A percentile compares a stretch with the other conserved stretches of the same genome.
These are phyloP conservation scores for Malurus leucopterus DNA, from an alignment of 2,797 vertebrate genomes.

Conservation along the genomic window DNA sequence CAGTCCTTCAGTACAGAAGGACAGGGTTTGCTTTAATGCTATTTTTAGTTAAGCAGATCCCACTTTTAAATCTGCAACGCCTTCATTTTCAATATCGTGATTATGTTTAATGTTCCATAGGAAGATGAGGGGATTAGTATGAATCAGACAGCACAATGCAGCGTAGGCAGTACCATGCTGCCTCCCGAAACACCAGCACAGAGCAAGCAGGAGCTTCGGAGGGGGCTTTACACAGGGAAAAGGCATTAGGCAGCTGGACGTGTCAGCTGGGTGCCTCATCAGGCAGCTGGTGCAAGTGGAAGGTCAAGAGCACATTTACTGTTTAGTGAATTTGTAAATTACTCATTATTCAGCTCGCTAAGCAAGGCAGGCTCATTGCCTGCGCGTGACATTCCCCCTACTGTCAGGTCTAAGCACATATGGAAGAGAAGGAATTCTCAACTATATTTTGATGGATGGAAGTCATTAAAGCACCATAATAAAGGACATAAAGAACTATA, in stretches of 20 bases:
- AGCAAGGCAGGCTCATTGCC: slow-evolving; percentile 23
- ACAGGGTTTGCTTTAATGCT: slow-evolving; percentile 56
- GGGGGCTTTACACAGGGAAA: not conserved
- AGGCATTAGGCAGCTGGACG: slow-evolving; percentile 50
- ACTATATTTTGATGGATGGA: slow-evolving; percentile 31
- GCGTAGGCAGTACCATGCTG: slow-evolving; percentile 29
- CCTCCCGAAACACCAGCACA: slow-evolving; percentile 28
- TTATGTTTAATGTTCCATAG: slow-evolving; percentile 60
- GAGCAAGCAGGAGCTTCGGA: not conserved
- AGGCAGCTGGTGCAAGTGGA: slow-evolving; percentile 45
- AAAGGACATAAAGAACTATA: not conserved
- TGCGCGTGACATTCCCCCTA: not conserved
- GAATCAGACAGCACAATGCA: slow-evolving; percentile 57
- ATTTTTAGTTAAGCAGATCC: slow-evolving; percentile 65
- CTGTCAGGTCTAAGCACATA: not conserved
- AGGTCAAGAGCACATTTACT: slow-evolving; percentile 52
- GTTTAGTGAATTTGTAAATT: slow-evolving; percentile 53
- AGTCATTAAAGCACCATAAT: not conserved
- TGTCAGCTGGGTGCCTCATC: slow-evolving; percentile 57
- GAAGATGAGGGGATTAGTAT: slow-evolving; percentile 50
- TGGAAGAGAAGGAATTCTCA: slow-evolving; percentile 15
- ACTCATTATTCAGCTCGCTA: slow-evolving; percentile 56
- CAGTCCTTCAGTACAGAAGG: slow-evolving; percentile 61
- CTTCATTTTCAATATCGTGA: slow-evolving; percentile 62
- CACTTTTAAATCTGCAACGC: slow-evolving; percentile 63